A percentile compares a stretch with the other conserved stretches of the same genome.
Conservation (phyloP, 2,113 vertebrate genomes). For the Triplophysa dalaica region DNA sequence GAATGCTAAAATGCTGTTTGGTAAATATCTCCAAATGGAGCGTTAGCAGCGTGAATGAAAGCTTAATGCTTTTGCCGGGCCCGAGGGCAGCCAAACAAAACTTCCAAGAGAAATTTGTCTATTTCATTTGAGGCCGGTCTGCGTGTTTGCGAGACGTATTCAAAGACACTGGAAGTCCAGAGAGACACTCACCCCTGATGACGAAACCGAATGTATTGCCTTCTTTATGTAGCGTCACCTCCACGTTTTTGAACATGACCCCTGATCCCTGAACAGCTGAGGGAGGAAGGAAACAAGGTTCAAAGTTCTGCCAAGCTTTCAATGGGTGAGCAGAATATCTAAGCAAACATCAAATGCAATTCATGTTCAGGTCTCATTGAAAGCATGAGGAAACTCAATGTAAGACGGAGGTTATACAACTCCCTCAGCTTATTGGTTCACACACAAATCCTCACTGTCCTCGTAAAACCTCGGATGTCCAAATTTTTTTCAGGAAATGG, state of each 20-base stretch:
- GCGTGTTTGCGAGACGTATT: slow-evolving; percentile 6
- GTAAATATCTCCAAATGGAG: slow-evolving; percentile 39
- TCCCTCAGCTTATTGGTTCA: background rate
- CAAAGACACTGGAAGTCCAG: background rate
- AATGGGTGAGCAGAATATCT: background rate
- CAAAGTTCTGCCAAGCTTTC: background rate
- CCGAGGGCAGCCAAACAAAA: slow-evolving; percentile 28
- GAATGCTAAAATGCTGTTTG: slow-evolving; percentile 21
- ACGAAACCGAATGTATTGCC: slow-evolving; percentile 98
- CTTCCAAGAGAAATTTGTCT: background rate
- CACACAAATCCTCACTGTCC: background rate
- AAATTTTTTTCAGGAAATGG: no score
- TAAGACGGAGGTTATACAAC: background rate
- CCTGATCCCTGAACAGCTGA: slow-evolving; percentile 90
- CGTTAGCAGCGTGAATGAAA: background rate
- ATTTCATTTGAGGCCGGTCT: slow-evolving; percentile 45
- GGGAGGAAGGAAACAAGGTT: slow-evolving; percentile 33
- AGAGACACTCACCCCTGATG: slow-evolving; percentile 85
- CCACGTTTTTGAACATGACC: slow-evolving; percentile 92
- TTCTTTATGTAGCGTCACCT: slow-evolving; percentile 97
- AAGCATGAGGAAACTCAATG: background rate
- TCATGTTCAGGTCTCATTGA: background rate
- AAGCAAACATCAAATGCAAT: background rate
- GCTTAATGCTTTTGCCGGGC: background rate
- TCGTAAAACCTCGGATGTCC: no score